Evolutionary conservation across 2,888 invertebrate genomes (phyloP).

Genomic region (Rhamphomyia laevipes): DNA sequence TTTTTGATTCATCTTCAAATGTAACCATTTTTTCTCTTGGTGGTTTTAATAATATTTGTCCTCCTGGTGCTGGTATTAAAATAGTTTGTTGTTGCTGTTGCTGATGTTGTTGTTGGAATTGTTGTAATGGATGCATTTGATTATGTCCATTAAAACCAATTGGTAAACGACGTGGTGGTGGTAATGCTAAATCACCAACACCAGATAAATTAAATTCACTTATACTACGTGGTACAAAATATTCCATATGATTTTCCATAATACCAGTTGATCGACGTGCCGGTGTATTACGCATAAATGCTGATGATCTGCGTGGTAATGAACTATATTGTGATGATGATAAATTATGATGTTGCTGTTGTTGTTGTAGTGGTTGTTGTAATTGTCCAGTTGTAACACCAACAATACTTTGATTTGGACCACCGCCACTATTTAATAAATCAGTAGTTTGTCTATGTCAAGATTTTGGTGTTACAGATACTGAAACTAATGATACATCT

Average conservation of each 20-base stretch:
- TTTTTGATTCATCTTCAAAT: constrained; percentile 56
- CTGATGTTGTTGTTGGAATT: constrained; percentile 18
- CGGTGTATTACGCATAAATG: constrained; percentile 54
- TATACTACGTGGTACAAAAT: constrained; percentile 72
- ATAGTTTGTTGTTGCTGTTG: constrained; percentile 28
- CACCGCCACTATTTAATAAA: constrained; percentile 29
- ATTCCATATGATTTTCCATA: constrained; percentile 58
- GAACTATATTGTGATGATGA: constrained; percentile 42
- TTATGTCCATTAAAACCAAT: constrained; percentile 10
- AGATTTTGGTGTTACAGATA: constrained; percentile 44
- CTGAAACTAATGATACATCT: constrained; percentile 40
- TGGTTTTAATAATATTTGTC: constrained; percentile 39
- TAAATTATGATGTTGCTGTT: constrained; percentile 32
- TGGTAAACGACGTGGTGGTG: constrained; percentile 39
- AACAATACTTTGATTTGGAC: constrained; percentile 19
- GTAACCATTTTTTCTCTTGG: constrained; percentile 68
- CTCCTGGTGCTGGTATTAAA: constrained; percentile 20
- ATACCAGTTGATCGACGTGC: constrained; percentile 48
- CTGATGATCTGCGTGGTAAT: constrained; percentile 40
- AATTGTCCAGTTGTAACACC: constrained; percentile 1
- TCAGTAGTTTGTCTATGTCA: constrained; percentile 43
- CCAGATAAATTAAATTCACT: constrained; percentile 72
- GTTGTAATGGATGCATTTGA: constrained; percentile 19
- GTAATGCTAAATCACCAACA: constrained; percentile 44
- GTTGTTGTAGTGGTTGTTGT: constrained; percentile 25